A percentile compares a stretch with the other conserved stretches of the same genome.
Evolutionary conservation across 2,888 invertebrate species (phyloP).

Genomic region (Meteorus colon): DNA sequence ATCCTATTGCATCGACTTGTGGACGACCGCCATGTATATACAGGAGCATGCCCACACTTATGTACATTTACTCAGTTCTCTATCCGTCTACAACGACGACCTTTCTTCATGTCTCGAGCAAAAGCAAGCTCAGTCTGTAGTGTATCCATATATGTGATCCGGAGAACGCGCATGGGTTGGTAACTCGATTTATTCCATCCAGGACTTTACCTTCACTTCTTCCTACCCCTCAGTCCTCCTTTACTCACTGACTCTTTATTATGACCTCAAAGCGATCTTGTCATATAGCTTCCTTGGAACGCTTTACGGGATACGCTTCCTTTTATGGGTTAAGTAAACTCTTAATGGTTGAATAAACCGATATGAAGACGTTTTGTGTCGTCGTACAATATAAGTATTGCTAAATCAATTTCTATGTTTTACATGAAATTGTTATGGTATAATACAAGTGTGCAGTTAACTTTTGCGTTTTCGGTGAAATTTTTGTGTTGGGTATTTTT

Average conservation of each 20-base stretch:
- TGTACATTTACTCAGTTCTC: slow-evolving; percentile 22
- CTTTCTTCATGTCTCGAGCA: slow-evolving; percentile 27
- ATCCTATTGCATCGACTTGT: slow-evolving; percentile 22
- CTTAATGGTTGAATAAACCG: slow-evolving; percentile 40
- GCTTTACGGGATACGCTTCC: slow-evolving; percentile 28
- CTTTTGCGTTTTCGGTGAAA: too few relatives aligned
- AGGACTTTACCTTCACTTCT: slow-evolving; percentile 17
- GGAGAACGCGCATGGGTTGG: slow-evolving; percentile 47
- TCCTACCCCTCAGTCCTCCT: slow-evolving; percentile 36
- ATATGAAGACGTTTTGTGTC: slow-evolving; percentile 25
- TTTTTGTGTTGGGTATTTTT: too few relatives aligned
- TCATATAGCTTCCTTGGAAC: slow-evolving; percentile 25
- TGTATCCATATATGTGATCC: slow-evolving; percentile 11
- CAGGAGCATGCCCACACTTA: neutral
- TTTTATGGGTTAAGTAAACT: slow-evolving; percentile 42
- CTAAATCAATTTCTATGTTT: too few relatives aligned
- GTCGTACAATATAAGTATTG: slow-evolving; percentile 1
- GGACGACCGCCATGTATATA: slow-evolving; percentile 5
- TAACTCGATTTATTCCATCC: slow-evolving; percentile 63
- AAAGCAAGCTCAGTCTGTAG: slow-evolving; percentile 8
- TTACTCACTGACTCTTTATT: slow-evolving; percentile 62
- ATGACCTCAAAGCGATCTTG: slow-evolving; percentile 65
- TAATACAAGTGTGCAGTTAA: too few relatives aligned
- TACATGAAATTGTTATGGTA: too few relatives aligned
- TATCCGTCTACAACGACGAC: slow-evolving; percentile 29